Evolutionary conservation across 2,113 vertebrate species (phyloP).

Genomic region (Salvelinus fontinalis): DNA sequence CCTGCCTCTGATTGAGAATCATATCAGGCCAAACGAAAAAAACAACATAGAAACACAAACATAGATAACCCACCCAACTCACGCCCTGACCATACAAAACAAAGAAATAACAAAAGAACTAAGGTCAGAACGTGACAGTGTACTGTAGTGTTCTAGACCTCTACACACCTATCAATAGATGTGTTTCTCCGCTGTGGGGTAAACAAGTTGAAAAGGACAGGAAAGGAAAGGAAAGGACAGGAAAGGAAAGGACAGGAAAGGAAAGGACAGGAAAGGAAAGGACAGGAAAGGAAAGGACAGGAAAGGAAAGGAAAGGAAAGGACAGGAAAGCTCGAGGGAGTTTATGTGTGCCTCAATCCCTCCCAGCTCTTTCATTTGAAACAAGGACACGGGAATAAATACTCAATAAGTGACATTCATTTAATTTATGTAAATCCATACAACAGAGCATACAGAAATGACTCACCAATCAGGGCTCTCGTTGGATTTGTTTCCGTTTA

Average conservation of each 20-base stretch:
- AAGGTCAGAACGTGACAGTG: no score
- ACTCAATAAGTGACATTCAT: constrained; percentile 14
- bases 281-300: no score
- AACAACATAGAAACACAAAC: no score
- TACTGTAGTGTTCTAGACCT: no score
- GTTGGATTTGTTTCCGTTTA: constrained; percentile 48
- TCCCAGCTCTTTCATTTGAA: constrained; percentile 2
- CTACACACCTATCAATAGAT: background rate
- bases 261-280: background rate
- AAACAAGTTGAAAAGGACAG: background rate
- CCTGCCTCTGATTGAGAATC: no score
- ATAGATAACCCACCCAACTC: no score
- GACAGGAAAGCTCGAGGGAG: background rate
- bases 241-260: no score
- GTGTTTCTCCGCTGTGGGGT: background rate
- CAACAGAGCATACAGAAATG: constrained; percentile 35
- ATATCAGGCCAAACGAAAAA: no score
- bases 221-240: background rate
- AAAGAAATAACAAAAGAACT: no score
- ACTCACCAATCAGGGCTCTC: constrained; percentile 35
- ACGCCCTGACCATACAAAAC: no score
- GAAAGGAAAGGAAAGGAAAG: background rate
- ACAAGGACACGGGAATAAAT: background rate
- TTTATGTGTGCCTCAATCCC: background rate
- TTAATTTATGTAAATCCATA: constrained; percentile 38